Conservation (phyloP, 2,888 invertebrate genomes). For the Punctoribates punctum region DNA sequence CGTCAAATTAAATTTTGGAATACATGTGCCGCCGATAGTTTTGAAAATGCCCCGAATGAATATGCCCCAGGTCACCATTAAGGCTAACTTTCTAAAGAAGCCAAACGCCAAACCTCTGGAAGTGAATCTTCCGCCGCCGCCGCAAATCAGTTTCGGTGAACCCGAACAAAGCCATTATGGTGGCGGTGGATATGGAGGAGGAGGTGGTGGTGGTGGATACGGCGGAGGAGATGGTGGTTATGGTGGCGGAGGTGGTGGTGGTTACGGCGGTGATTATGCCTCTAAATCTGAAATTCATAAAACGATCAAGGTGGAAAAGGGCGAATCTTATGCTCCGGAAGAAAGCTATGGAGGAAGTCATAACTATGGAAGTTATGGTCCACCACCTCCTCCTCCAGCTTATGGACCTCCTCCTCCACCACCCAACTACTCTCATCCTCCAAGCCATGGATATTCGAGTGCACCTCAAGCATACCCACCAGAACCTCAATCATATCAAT, state of each 20-base stretch:
- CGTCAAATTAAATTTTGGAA: conserved; percentile 35
- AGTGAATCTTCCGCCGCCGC: conserved; percentile 40
- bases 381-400: not conserved
- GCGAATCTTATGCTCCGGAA: not conserved
- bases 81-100: conserved; percentile 39
- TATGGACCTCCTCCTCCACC: not conserved
- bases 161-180: conserved; percentile 1
- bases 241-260: not conserved
- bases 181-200: conserved; percentile 21
- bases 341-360: not conserved
- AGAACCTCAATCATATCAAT: not conserved
- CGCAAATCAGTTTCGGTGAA: conserved; percentile 39
- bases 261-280: conserved; percentile 13
- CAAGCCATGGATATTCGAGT: not conserved
- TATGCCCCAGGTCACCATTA: conserved; percentile 41
- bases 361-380: conserved; percentile 24
- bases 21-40: conserved; percentile 42
- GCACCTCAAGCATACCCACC: not conserved
- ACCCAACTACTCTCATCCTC: not conserved
- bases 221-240: not conserved
- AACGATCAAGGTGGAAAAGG: conserved; percentile 31
- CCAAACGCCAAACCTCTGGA: conserved; percentile 40
- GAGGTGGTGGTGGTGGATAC: conserved; percentile 37
- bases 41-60: conserved; percentile 38
- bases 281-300: conserved; percentile 35